Evolutionary conservation across 2,888 invertebrate genomes (phyloP).

Genomic region (Andrena haemorrhoa): DNA sequence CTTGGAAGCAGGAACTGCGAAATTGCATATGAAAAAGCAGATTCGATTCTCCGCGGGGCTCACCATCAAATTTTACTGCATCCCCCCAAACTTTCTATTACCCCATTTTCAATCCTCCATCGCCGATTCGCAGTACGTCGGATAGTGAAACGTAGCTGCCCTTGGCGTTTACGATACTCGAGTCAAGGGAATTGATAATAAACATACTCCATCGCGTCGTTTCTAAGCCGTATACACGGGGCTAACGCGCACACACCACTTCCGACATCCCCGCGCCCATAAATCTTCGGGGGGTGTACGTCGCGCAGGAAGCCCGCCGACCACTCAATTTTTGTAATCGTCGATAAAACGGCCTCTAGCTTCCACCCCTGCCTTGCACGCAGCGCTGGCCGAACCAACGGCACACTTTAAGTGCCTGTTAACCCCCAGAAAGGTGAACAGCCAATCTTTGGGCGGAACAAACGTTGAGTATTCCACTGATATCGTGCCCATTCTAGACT

Average conservation of each 20-base stretch:
- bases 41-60: too few species aligned
- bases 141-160: slow-evolving; percentile 7
- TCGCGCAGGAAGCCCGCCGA: not conserved
- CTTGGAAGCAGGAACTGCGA: too few species aligned
- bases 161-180: slow-evolving; percentile 11
- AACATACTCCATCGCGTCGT: slow-evolving; percentile 18
- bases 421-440: slow-evolving; percentile 15
- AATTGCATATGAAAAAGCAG: too few species aligned
- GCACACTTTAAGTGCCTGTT: slow-evolving; percentile 16
- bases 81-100: not conserved
- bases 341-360: slow-evolving; percentile 31
- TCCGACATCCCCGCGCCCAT: slow-evolving; percentile 10
- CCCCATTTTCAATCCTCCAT: not conserved
- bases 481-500: not conserved
- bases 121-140: not conserved
- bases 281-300: slow-evolving; percentile 12
- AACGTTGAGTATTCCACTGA: not conserved
- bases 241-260: not conserved
- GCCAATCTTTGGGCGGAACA: not conserved
- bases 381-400: slow-evolving; percentile 11
- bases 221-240: slow-evolving; percentile 2
- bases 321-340: slow-evolving; percentile 44
- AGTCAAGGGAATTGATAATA: slow-evolving; percentile 31
- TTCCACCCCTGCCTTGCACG: slow-evolving; percentile 6
- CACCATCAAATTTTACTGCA: too few species aligned